phyloP scores from a whole-genome alignment of 2,113 vertebrate genomes.

The Tetraodon nigroviridis region DNA sequence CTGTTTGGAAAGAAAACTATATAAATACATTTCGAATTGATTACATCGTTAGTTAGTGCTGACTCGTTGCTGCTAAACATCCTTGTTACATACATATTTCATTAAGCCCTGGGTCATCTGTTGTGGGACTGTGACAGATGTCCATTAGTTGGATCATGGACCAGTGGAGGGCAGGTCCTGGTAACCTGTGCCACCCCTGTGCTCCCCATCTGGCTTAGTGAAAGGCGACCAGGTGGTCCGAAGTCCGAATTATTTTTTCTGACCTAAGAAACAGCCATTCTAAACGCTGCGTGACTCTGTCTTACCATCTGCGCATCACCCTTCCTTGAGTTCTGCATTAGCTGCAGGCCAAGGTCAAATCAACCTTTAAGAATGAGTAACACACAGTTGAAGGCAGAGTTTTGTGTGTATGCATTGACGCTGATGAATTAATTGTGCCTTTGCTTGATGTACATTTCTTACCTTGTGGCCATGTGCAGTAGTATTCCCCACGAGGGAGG shows the following conservation, averaged over 20 bases:
- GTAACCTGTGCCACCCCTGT: conserved; percentile 55
- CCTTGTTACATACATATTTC: conserved; percentile 77
- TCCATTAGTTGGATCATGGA: conserved; percentile 66
- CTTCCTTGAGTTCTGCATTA: neutral
- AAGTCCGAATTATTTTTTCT: conserved; percentile 40
- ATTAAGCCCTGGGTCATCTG: conserved; percentile 61
- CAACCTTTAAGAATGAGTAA: too few relatives aligned
- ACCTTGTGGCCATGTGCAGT: neutral
- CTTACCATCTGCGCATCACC: neutral
- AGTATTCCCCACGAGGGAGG: conserved; percentile 13
- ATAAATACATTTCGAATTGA: conserved; percentile 63
- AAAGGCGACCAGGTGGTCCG: conserved; percentile 19
- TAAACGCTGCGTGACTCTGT: neutral
- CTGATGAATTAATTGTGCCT: conserved; percentile 21
- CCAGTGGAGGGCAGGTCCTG: conserved; percentile 53
- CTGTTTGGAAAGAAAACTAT: conserved; percentile 66
- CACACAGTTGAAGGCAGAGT: too few relatives aligned
- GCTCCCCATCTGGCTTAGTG: conserved; percentile 70
- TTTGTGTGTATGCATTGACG: too few relatives aligned
- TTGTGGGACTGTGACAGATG: conserved; percentile 76
- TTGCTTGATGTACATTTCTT: neutral
- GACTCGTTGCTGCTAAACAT: conserved; percentile 51
- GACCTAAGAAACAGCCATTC: conserved; percentile 11
- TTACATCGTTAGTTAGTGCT: conserved; percentile 71
- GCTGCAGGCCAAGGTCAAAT: too few relatives aligned